These are phyloP conservation scores for Stegastes partitus DNA, from an alignment of 2,113 vertebrate species.

Conservation along the genomic window DNA sequence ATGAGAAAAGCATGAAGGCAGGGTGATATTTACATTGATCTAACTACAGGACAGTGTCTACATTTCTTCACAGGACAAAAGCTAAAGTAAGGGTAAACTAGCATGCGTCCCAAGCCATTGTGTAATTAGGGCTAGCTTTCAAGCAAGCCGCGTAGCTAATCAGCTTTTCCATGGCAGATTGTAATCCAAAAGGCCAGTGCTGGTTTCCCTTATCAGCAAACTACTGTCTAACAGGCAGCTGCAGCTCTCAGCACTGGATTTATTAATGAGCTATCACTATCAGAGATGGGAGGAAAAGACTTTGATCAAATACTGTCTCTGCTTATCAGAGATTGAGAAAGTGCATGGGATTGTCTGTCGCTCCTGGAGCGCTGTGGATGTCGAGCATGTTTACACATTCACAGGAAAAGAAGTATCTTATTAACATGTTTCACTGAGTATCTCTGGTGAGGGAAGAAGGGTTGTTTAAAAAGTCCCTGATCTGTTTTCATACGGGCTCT, in stretches of 20 bases:
- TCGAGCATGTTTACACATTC: constrained; percentile 18
- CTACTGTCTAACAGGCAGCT: constrained; percentile 56
- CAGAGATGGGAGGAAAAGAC: constrained; percentile 43
- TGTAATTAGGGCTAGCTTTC: constrained; percentile 76
- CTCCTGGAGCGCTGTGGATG: background rate
- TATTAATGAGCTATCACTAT: constrained; percentile 65
- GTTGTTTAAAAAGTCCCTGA: too few species aligned
- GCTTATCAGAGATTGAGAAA: constrained; percentile 54
- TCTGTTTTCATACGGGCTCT: too few species aligned
- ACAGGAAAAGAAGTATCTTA: background rate
- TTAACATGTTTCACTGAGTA: background rate
- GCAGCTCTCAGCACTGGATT: constrained; percentile 64
- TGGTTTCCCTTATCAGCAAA: constrained; percentile 76
- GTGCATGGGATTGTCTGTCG: constrained; percentile 9
- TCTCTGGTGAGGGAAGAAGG: background rate
- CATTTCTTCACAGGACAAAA: constrained; percentile 37
- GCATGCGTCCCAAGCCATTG: constrained; percentile 54
- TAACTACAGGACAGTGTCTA: background rate
- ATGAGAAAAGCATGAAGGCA: background rate
- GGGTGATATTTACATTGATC: background rate
- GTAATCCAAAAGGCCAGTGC: constrained; percentile 79
- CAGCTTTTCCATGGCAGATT: constrained; percentile 77
- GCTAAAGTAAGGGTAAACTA: constrained; percentile 23
- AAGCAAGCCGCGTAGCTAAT: constrained; percentile 74
- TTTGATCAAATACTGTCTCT: constrained; percentile 49